phyloP scores from a whole-genome alignment of 2,113 vertebrate genomes.

The Mixornis gularis region DNA sequence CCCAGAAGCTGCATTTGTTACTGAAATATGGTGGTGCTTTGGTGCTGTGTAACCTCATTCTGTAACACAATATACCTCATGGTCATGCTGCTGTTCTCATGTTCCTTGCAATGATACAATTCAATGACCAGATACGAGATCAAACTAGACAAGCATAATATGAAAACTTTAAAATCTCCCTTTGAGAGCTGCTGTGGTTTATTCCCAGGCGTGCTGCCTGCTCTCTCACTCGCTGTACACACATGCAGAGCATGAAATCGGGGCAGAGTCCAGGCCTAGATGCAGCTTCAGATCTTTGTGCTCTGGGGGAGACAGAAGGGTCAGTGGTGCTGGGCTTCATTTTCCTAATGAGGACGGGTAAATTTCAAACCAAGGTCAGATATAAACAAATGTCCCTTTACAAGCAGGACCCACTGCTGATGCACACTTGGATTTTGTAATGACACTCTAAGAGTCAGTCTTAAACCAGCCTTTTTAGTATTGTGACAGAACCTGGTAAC shows the following conservation, averaged over 20 bases:
- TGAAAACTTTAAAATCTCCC: constrained; percentile 35
- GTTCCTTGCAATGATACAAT: constrained; percentile 49
- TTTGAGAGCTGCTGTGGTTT: neutral
- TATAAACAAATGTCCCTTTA: neutral
- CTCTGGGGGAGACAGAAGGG: neutral
- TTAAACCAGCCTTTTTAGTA: neutral
- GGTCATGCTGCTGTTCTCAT: constrained; percentile 57
- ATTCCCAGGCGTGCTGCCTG: neutral
- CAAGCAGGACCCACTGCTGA: neutral
- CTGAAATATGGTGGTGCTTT: constrained; percentile 66
- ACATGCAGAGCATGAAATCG: neutral
- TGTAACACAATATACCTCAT: constrained; percentile 61
- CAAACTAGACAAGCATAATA: constrained; percentile 59
- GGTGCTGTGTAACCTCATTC: constrained; percentile 65
- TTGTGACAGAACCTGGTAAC: neutral
- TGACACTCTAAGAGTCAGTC: neutral
- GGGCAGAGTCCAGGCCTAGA: neutral
- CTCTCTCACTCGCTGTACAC: neutral
- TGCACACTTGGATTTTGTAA: neutral
- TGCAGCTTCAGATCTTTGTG: neutral
- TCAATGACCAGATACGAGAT: constrained; percentile 49
- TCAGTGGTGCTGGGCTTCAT: neutral
- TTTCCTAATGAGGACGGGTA: neutral
- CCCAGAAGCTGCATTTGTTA: constrained; percentile 66
- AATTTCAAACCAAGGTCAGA: neutral